Evolutionary conservation across 2,797 vertebrate genomes (phyloP).

Genomic region (Semotilus atromaculatus): DNA sequence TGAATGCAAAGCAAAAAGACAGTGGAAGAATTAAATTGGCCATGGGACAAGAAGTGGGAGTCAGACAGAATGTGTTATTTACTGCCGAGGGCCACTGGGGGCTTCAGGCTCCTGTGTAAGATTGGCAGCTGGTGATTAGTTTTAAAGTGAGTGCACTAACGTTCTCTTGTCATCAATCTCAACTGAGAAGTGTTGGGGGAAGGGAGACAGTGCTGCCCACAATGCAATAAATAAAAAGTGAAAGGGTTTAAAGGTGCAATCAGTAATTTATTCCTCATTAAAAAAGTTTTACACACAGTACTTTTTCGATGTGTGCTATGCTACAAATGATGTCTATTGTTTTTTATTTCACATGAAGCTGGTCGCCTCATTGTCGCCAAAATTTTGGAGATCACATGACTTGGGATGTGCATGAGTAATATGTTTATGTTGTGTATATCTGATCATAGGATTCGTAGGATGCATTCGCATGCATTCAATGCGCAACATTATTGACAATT

Average conservation of each 20-base stretch:
- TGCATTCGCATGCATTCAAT: too few relatives aligned
- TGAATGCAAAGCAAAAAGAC: conserved; percentile 56
- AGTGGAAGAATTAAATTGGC: conserved; percentile 63
- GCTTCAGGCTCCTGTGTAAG: conserved; percentile 46
- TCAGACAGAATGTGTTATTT: conserved; percentile 62
- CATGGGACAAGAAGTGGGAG: conserved; percentile 50
- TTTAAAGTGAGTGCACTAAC: conserved; percentile 60
- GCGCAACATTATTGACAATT: too few relatives aligned
- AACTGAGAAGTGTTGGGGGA: conserved; percentile 44
- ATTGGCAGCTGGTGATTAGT: conserved; percentile 65
- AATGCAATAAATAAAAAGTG: conserved; percentile 42
- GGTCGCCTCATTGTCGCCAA: background rate
- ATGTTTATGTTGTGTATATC: background rate
- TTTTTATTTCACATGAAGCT: background rate
- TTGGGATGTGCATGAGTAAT: background rate
- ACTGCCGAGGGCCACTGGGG: conserved; percentile 52
- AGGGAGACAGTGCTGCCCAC: conserved; percentile 41
- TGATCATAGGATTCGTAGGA: too few relatives aligned
- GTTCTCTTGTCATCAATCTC: conserved; percentile 59
- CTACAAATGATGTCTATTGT: background rate
- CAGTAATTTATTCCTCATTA: conserved; percentile 16
- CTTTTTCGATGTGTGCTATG: background rate
- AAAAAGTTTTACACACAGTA: background rate
- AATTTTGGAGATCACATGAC: background rate
- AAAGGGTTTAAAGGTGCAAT: conserved; percentile 36